Evolutionary conservation across 2,113 vertebrate genomes (phyloP).

Genomic region (Channa maculata): DNA sequence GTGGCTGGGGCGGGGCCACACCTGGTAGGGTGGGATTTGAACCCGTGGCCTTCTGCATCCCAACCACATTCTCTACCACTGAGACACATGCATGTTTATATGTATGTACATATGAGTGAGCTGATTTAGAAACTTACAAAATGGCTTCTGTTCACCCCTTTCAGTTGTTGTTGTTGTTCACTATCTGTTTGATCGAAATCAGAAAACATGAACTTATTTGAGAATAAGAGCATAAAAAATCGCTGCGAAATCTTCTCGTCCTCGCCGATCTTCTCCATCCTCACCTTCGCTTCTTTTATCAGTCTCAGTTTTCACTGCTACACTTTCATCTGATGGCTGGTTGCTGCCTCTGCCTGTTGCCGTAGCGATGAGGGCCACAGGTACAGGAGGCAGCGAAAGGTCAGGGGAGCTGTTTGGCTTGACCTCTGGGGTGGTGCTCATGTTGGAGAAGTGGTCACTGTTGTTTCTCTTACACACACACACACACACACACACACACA

Average conservation of each 20-base stretch:
- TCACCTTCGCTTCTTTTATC: constrained; percentile 57
- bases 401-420: constrained; percentile 67
- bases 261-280: not conserved
- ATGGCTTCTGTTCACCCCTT: constrained; percentile 51
- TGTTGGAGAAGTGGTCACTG: constrained; percentile 56
- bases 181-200: constrained; percentile 57
- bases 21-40: no score
- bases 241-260: not conserved
- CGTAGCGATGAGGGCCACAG: constrained; percentile 32
- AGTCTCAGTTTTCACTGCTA: constrained; percentile 63
- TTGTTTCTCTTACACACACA: constrained; percentile 46
- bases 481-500: constrained; percentile 1
- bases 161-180: constrained; percentile 49
- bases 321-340: constrained; percentile 62
- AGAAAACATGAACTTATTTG: not conserved
- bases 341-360: constrained; percentile 30
- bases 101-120: not conserved
- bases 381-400: constrained; percentile 36
- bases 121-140: constrained; percentile 67
- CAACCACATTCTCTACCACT: no score
- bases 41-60: no score
- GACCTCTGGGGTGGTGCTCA: constrained; percentile 44
- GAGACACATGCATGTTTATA: not conserved
- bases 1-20: no score
- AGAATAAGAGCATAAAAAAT: not conserved